Conservation (phyloP, 2,113 vertebrate species). For the Rhinogobius similis region DNA sequence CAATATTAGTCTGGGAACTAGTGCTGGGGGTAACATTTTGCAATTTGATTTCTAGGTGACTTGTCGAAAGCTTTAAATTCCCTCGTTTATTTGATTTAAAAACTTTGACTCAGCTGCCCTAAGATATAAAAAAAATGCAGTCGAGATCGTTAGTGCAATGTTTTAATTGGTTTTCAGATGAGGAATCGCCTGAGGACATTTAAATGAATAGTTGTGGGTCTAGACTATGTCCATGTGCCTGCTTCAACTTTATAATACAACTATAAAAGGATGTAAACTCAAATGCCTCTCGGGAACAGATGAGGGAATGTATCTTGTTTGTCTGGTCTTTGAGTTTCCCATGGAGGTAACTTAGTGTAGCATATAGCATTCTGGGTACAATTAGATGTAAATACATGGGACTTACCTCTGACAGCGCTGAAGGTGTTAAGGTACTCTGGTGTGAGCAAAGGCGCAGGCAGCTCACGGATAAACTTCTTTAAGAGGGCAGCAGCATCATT, state of each 20-base stretch:
- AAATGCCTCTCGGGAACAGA: neutral
- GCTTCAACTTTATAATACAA: neutral
- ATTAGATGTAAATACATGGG: neutral
- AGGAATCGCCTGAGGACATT: neutral
- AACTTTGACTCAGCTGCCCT: neutral
- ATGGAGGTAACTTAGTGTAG: too few relatives aligned
- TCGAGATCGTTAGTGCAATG: neutral
- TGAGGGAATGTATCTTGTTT: too few relatives aligned
- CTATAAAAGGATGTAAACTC: neutral
- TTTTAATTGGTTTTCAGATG: neutral
- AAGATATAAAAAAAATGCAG: neutral
- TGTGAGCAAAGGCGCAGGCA: constrained; percentile 85
- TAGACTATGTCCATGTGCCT: neutral
- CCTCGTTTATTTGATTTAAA: neutral
- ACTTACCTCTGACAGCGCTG: constrained; percentile 85
- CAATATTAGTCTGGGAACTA: neutral
- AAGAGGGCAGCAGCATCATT: constrained; percentile 87
- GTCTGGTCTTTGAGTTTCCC: too few relatives aligned
- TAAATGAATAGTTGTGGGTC: neutral
- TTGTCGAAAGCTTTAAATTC: neutral
- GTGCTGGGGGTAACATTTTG: neutral
- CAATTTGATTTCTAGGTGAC: neutral
- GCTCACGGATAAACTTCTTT: constrained; percentile 91
- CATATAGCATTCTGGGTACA: neutral
- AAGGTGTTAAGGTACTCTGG: constrained; percentile 89